Percentiles rank a stretch among this genome's conserved stretches.
Evolutionary conservation across 2,113 vertebrate species (phyloP).

Genomic region (Entelurus aequoreus): DNA sequence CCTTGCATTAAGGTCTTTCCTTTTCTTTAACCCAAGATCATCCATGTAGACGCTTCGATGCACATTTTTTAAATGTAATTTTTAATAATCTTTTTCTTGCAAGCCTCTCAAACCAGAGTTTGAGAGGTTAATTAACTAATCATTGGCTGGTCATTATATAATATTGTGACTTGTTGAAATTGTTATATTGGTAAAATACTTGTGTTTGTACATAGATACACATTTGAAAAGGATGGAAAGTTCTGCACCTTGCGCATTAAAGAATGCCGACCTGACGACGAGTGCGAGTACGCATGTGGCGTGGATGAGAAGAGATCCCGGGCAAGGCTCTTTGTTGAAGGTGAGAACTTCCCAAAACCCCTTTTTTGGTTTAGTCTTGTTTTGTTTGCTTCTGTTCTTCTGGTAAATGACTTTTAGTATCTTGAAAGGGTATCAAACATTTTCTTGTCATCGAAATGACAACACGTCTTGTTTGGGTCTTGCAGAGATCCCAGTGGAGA

Average conservation of each 20-base stretch:
- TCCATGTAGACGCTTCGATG: too few species aligned
- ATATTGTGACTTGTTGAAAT: neutral
- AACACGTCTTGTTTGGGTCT: conserved; percentile 3
- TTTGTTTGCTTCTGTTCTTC: too few species aligned
- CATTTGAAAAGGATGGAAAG: conserved; percentile 88
- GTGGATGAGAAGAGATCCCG: conserved; percentile 89
- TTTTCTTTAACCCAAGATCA: too few species aligned
- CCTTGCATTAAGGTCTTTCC: too few species aligned
- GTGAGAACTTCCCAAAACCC: conserved; percentile 49
- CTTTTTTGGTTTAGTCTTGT: too few species aligned
- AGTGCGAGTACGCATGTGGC: conserved; percentile 96
- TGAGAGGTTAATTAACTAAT: too few species aligned
- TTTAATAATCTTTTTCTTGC: too few species aligned
- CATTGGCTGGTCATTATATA: neutral
- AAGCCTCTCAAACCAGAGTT: too few species aligned
- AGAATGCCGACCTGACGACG: conserved; percentile 92
- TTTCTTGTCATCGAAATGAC: neutral
- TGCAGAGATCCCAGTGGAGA: conserved; percentile 93
- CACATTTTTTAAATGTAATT: too few species aligned
- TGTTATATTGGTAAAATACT: neutral
- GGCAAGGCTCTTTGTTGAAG: conserved; percentile 96
- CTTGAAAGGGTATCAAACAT: neutral
- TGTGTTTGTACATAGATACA: conserved; percentile 73
- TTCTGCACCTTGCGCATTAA: conserved; percentile 84
- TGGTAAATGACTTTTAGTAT: too few species aligned